Evolutionary conservation across 2,888 invertebrate species (phyloP).

Genomic region (Gibbula magus): DNA sequence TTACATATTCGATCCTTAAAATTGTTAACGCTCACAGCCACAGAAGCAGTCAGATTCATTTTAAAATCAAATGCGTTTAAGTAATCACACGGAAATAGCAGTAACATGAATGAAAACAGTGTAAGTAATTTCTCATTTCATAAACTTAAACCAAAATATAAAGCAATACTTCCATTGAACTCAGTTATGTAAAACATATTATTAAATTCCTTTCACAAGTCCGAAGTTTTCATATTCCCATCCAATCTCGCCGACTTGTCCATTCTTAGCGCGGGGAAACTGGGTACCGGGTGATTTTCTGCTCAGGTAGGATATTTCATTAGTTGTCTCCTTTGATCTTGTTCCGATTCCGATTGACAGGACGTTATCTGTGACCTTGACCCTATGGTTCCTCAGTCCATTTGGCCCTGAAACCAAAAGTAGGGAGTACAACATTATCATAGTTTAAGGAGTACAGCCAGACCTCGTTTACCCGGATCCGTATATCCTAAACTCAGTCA

Average conservation of each 20-base stretch:
- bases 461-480: too few species aligned
- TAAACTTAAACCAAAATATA: too few species aligned
- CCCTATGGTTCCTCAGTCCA: conserved; percentile 57
- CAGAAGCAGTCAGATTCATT: too few species aligned
- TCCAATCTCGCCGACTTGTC: conserved; percentile 65
- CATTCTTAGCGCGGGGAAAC: conserved; percentile 64
- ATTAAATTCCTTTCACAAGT: conserved; percentile 59
- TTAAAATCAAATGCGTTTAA: too few species aligned
- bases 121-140: too few species aligned
- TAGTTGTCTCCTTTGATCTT: conserved; percentile 58
- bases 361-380: conserved; percentile 47
- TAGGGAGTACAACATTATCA: background rate
- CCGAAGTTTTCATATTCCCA: conserved; percentile 60
- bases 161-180: too few species aligned
- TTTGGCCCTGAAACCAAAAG: conserved; percentile 56
- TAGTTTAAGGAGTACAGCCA: too few species aligned
- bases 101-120: too few species aligned
- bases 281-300: conserved; percentile 52
- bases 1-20: too few species aligned
- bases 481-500: too few species aligned
- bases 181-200: background rate
- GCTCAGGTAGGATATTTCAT: conserved; percentile 60
- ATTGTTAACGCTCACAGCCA: too few species aligned
- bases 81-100: too few species aligned
- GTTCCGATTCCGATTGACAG: conserved; percentile 55